phyloP scores from a whole-genome alignment of 2,888 invertebrate species.

The Microctonus brassicae region DNA sequence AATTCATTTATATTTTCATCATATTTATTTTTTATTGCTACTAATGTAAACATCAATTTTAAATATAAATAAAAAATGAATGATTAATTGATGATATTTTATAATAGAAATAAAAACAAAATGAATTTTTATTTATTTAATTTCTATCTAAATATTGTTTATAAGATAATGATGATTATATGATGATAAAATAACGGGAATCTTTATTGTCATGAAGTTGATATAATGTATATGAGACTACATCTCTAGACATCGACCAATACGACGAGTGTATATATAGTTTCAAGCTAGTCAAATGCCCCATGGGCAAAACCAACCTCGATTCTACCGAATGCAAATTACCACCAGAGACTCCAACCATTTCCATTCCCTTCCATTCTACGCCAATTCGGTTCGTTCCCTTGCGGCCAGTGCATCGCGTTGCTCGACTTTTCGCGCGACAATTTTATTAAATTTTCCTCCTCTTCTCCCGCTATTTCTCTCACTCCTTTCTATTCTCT shows the following conservation, averaged over 20 bases:
- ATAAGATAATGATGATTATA: not conserved
- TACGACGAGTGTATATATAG: slow-evolving; percentile 9
- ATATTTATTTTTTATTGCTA: no score
- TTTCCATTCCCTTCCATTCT: slow-evolving; percentile 34
- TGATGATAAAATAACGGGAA: no score
- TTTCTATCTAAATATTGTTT: not conserved
- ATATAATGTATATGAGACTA: not conserved
- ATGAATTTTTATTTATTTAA: no score
- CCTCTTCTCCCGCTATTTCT: not conserved
- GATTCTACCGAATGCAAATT: slow-evolving; percentile 34
- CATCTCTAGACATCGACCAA: slow-evolving; percentile 12
- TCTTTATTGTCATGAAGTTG: not conserved
- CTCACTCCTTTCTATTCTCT: not conserved
- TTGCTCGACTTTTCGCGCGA: slow-evolving; percentile 33
- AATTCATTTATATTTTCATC: no score
- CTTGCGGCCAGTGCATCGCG: slow-evolving; percentile 22
- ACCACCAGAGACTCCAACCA: slow-evolving; percentile 27
- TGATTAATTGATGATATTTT: no score
- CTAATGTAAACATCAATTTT: no score
- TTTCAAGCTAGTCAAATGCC: slow-evolving; percentile 31
- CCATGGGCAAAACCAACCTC: slow-evolving; percentile 37
- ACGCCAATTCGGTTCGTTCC: slow-evolving; percentile 36
- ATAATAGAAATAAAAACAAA: no score
- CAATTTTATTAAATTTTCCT: slow-evolving; percentile 35
- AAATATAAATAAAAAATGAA: no score